A percentile compares a stretch with the other conserved stretches of the same genome.
These are phyloP conservation scores for Orchestes rusci DNA, from an alignment of 2,888 invertebrate species.

Conservation along the genomic window DNA sequence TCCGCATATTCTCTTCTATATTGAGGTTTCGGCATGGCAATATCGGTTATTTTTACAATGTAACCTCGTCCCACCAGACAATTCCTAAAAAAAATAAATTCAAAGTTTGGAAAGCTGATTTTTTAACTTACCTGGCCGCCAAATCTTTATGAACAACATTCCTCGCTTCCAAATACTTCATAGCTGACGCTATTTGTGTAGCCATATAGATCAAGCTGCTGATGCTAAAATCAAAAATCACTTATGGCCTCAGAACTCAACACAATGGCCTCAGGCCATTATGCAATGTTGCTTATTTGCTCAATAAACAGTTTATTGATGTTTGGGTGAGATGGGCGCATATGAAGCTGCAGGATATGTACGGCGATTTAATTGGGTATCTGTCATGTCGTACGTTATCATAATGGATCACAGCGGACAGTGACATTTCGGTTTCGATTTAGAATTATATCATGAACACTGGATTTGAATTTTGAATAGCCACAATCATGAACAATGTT, in stretches of 20 bases:
- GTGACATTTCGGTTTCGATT: no score
- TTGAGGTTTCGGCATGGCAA: slow-evolving; percentile 56
- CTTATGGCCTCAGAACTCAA: slow-evolving; percentile 2
- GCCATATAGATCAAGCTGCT: slow-evolving; percentile 65
- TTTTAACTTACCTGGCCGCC: slow-evolving; percentile 52
- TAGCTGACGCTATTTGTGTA: slow-evolving; percentile 69
- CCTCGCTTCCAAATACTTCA: slow-evolving; percentile 72
- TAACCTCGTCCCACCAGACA: slow-evolving; percentile 56
- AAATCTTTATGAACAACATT: slow-evolving; percentile 74
- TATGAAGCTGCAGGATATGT: no score
- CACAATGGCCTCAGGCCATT: no score
- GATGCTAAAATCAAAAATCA: slow-evolving; percentile 48
- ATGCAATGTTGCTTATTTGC: no score
- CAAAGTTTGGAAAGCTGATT: background rate
- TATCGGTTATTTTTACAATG: slow-evolving; percentile 55
- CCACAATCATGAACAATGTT: no score
- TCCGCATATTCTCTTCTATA: slow-evolving; percentile 58
- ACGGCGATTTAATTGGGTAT: no score
- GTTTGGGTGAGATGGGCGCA: no score
- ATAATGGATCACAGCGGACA: no score
- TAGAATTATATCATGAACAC: no score
- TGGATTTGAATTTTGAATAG: no score
- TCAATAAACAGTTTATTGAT: no score
- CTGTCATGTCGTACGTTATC: no score
- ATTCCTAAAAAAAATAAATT: slow-evolving; percentile 45